These are phyloP conservation scores for Paraplagusia blochii DNA, from an alignment of 2,113 vertebrate species.

Conservation along the genomic window DNA sequence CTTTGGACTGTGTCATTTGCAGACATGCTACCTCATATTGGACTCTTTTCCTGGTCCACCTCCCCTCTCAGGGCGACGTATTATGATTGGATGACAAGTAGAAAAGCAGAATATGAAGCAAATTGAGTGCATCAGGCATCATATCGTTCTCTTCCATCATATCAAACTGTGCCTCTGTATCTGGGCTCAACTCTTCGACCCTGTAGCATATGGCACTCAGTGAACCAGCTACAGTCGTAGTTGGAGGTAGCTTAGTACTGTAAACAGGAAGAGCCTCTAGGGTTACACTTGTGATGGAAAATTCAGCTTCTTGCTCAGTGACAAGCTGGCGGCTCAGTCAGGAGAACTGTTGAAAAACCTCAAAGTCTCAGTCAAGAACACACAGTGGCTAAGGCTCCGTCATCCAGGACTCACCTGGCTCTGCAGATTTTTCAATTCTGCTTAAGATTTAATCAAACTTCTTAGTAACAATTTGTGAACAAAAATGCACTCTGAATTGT, in stretches of 20 bases:
- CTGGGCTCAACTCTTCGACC: conserved; percentile 12
- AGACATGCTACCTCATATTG: conserved; percentile 46
- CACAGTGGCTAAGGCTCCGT: too few relatives aligned
- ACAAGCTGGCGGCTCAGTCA: conserved; percentile 22
- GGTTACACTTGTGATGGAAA: conserved; percentile 65
- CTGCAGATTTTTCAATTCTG: too few relatives aligned
- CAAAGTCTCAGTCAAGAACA: neutral
- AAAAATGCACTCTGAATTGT: too few relatives aligned
- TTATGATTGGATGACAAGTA: neutral
- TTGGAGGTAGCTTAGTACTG: conserved; percentile 42
- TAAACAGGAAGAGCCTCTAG: conserved; percentile 59
- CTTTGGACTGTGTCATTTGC: conserved; percentile 55
- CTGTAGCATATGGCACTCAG: conserved; percentile 37
- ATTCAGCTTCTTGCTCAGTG: conserved; percentile 39
- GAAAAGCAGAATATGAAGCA: neutral
- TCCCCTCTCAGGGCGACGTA: conserved; percentile 12
- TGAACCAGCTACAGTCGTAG: conserved; percentile 37
- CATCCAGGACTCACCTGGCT: too few relatives aligned
- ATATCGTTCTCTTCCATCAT: neutral
- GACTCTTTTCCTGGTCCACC: conserved; percentile 28
- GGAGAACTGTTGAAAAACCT: conserved; percentile 12
- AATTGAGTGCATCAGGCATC: neutral
- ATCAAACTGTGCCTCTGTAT: conserved; percentile 5
- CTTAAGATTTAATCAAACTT: too few relatives aligned
- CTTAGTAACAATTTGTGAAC: too few relatives aligned